Conservation (phyloP, 23 tunicate species). For the Styela plicata region DNA sequence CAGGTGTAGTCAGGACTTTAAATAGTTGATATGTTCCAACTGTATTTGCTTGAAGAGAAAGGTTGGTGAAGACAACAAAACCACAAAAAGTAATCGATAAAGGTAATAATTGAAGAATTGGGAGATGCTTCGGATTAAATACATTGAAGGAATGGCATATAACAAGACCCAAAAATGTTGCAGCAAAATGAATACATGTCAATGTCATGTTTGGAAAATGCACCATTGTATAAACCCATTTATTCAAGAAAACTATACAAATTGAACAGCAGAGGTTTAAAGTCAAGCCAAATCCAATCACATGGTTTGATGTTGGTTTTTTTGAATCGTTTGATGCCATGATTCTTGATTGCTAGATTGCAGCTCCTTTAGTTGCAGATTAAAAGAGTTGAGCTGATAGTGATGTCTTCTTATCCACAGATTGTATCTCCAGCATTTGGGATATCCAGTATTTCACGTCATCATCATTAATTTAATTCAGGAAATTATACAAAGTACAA, state of each 20-base stretch:
- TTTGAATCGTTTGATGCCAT: not conserved
- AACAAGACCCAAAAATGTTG: conserved; percentile 83
- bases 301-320: not conserved
- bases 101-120: conserved; percentile 43
- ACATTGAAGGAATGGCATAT: conserved; percentile 51
- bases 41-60: conserved; percentile 60
- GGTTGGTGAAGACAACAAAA: conserved; percentile 51
- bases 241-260: conserved; percentile 88
- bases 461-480: too few relatives aligned
- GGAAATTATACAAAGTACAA: too few relatives aligned
- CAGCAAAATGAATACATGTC: conserved; percentile 82
- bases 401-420: too few relatives aligned
- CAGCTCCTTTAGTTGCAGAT: too few relatives aligned
- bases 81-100: conserved; percentile 58
- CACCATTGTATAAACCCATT: conserved; percentile 78
- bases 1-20: conserved; percentile 84
- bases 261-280: conserved; percentile 80
- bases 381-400: too few relatives aligned
- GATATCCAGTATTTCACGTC: too few relatives aligned
- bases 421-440: too few relatives aligned
- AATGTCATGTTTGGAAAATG: conserved; percentile 85
- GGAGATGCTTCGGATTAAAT: conserved; percentile 62
- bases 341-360: too few relatives aligned
- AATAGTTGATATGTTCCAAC: conserved; percentile 63
- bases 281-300: conserved; percentile 47